These are phyloP conservation scores for Chrysina gloriosa DNA, from an alignment of 2,888 invertebrate species.

Conservation along the genomic window DNA sequence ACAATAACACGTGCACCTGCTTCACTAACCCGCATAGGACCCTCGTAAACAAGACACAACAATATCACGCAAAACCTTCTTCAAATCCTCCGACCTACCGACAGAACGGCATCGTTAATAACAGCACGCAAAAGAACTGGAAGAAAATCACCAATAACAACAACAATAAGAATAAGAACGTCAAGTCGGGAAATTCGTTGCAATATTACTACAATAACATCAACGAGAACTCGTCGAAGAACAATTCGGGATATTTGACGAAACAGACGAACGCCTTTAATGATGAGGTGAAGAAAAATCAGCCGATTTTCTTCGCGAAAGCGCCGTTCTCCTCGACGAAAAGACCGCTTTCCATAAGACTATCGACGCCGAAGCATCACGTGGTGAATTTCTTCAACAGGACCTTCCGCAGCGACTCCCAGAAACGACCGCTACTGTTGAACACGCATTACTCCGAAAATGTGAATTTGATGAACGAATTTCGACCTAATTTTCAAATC, in stretches of 20 bases:
- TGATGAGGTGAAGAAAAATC: slow-evolving; percentile 52
- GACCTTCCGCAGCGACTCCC: slow-evolving; percentile 63
- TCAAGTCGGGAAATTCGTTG: slow-evolving; percentile 55
- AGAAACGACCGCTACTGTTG: slow-evolving; percentile 64
- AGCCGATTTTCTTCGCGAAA: slow-evolving; percentile 62
- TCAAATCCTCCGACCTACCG: slow-evolving; percentile 40
- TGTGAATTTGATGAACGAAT: slow-evolving; percentile 42
- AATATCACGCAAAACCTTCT: slow-evolving; percentile 48
- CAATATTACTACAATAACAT: slow-evolving; percentile 65
- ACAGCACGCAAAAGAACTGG: slow-evolving; percentile 10
- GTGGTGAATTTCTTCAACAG: slow-evolving; percentile 62
- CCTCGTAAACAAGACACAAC: slow-evolving; percentile 58
- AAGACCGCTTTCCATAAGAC: slow-evolving; percentile 64
- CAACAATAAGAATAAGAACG: slow-evolving; percentile 53
- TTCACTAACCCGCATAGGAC: slow-evolving; percentile 47
- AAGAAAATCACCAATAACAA: slow-evolving; percentile 52
- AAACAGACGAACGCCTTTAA: slow-evolving; percentile 53
- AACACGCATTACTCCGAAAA: slow-evolving; percentile 46
- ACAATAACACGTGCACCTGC: slow-evolving; percentile 56
- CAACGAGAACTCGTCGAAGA: slow-evolving; percentile 59
- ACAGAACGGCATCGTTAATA: slow-evolving; percentile 53
- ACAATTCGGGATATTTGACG: slow-evolving; percentile 54
- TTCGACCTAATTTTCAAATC: slow-evolving; percentile 60
- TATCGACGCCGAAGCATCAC: slow-evolving; percentile 62
- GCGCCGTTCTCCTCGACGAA: slow-evolving; percentile 69